A percentile compares a stretch with the other conserved stretches of the same genome.
phyloP scores from a whole-genome alignment of 2,888 invertebrate species.

The Archips xylosteana region DNA sequence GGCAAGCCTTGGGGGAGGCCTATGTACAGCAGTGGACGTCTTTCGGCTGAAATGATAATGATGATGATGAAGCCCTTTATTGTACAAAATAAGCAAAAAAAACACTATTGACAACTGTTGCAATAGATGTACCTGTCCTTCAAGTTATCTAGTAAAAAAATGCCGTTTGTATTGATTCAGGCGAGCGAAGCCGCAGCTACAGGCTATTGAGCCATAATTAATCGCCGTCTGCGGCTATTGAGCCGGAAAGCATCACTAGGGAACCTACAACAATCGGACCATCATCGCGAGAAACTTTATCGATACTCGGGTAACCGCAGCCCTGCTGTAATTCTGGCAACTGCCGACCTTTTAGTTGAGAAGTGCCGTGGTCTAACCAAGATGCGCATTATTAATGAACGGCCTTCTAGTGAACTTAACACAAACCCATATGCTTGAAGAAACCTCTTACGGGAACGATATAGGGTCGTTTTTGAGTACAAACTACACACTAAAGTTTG shows the following conservation, averaged over 20 bases:
- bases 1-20: too few relatives aligned
- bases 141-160: too few relatives aligned
- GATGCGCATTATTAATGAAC: conserved; percentile 33
- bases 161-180: too few relatives aligned
- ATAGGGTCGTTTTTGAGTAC: not conserved
- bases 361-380: conserved; percentile 8
- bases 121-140: too few relatives aligned
- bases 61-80: too few relatives aligned
- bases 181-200: too few relatives aligned
- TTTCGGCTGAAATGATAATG: too few relatives aligned
- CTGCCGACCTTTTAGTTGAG: conserved; percentile 29
- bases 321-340: conserved; percentile 2
- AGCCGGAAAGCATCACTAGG: not conserved
- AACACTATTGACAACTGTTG: too few relatives aligned
- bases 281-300: not conserved
- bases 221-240: too few relatives aligned
- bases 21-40: too few relatives aligned
- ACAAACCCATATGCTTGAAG: not conserved
- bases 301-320: not conserved
- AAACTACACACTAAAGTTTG: not conserved
- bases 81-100: too few relatives aligned
- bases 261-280: not conserved
- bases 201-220: too few relatives aligned
- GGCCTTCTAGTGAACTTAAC: conserved; percentile 21
- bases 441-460: not conserved